A percentile compares a stretch with the other conserved stretches of the same genome.
Evolutionary conservation across 2,113 vertebrate species (phyloP).

Genomic region (Cichladusa arquata): DNA sequence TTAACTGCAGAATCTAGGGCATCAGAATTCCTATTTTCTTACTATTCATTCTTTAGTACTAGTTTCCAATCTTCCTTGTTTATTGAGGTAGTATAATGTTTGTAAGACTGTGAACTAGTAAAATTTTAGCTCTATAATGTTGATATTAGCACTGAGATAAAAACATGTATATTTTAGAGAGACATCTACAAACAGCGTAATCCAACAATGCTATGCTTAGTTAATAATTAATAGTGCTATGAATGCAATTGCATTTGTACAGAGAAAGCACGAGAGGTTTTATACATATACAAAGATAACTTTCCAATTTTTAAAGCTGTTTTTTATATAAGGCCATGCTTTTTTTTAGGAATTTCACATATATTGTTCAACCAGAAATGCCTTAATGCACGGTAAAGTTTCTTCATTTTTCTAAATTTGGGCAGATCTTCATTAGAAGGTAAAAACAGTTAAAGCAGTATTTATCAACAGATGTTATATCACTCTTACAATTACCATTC

Average conservation of each 20-base stretch:
- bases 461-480: background rate
- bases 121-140: background rate
- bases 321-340: background rate
- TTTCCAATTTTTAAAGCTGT: background rate
- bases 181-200: background rate
- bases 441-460: background rate
- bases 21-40: background rate
- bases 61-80: background rate
- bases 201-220: background rate
- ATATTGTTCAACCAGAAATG: background rate
- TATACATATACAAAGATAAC: background rate
- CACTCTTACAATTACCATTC: background rate
- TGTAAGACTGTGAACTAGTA: background rate
- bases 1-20: constrained; percentile 2
- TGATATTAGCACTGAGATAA: background rate
- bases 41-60: background rate
- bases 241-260: background rate
- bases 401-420: background rate
- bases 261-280: background rate
- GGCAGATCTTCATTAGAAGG: background rate
- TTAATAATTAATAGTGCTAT: background rate
- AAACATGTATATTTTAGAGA: background rate
- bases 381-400: background rate
- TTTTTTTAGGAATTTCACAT: background rate
- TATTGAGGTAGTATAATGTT: background rate